These are phyloP conservation scores for Gastracanthus pulcherrimus DNA, from an alignment of 2,888 invertebrate genomes.

Conservation along the genomic window DNA sequence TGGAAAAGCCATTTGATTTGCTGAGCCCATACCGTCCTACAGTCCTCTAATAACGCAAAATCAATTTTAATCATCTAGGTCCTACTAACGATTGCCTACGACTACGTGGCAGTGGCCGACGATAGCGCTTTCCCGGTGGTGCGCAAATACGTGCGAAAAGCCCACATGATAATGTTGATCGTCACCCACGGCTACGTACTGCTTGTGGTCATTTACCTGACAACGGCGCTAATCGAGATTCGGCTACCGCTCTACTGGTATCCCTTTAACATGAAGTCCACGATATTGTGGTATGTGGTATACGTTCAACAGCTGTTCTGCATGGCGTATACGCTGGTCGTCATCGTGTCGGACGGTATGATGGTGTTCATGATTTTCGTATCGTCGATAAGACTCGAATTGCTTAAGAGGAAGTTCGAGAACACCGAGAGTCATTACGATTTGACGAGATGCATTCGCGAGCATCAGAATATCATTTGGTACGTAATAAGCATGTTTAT, in stretches of 20 bases:
- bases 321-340: not conserved
- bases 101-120: not conserved
- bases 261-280: not conserved
- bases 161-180: not conserved
- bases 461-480: constrained; percentile 5
- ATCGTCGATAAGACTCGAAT: not conserved
- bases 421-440: not conserved
- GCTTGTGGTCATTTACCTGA: not conserved
- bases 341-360: not conserved
- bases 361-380: not conserved
- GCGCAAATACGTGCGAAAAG: not conserved
- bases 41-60: not conserved
- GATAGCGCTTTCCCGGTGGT: not conserved
- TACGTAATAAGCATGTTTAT: not conserved
- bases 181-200: not conserved
- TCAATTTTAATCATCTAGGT: not conserved
- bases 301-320: not conserved
- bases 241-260: not conserved
- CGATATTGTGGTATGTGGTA: not conserved
- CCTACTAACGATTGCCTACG: not conserved
- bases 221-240: not conserved
- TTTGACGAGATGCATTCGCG: not conserved
- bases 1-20: too few relatives aligned
- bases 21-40: too few relatives aligned
- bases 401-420: not conserved